Conservation (phyloP, 2,888 invertebrate genomes). For the Melitaea athalia region DNA sequence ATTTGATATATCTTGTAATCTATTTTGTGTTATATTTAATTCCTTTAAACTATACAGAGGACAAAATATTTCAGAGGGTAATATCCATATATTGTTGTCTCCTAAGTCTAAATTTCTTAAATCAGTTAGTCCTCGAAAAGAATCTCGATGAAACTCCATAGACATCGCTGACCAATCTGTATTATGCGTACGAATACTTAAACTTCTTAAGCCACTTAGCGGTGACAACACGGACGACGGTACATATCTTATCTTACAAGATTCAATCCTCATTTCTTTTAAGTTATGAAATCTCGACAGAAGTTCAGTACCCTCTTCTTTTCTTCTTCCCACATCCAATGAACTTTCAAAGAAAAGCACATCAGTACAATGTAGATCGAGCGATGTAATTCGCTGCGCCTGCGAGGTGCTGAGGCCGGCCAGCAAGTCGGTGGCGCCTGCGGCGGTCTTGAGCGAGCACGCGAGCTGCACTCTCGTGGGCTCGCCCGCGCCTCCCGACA, state of each 20-base stretch:
- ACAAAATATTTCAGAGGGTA: conserved; percentile 88
- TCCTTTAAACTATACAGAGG: conserved; percentile 85
- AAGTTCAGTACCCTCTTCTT: conserved; percentile 81
- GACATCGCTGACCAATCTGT: conserved; percentile 91
- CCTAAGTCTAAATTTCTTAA: conserved; percentile 86
- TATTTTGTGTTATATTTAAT: conserved; percentile 89
- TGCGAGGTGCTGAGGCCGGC: conserved; percentile 84
- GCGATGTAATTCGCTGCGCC: conserved; percentile 85
- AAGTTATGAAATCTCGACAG: conserved; percentile 84
- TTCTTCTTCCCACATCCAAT: conserved; percentile 81
- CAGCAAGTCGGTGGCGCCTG: conserved; percentile 85
- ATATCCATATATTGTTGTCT: conserved; percentile 89
- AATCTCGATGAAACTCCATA: conserved; percentile 87
- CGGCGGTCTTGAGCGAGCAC: conserved; percentile 85
- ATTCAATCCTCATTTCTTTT: conserved; percentile 86
- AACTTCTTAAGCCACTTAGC: conserved; percentile 84
- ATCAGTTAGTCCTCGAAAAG: conserved; percentile 86
- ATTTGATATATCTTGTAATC: conserved; percentile 89
- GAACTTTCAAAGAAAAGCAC: conserved; percentile 88
- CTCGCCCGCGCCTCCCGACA: conserved; percentile 79
- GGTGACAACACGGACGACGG: conserved; percentile 87
- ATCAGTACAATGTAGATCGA: conserved; percentile 87
- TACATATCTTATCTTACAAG: conserved; percentile 89
- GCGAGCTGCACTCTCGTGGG: conserved; percentile 82
- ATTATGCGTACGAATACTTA: conserved; percentile 88